Conservation (phyloP, 2,888 invertebrate species). For the Brachyopa scutellaris region DNA sequence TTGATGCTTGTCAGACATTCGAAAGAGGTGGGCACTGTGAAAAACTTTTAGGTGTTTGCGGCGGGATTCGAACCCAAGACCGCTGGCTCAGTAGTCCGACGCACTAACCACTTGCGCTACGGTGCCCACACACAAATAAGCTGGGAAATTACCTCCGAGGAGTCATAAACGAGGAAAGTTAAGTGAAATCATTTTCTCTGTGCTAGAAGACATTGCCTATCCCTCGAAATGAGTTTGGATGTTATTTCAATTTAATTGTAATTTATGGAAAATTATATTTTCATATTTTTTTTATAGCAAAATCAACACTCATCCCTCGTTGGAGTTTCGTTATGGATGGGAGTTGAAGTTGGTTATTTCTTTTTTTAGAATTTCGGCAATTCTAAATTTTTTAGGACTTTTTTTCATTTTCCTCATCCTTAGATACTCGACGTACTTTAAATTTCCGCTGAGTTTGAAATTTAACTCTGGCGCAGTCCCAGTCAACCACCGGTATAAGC, state of each 20-base stretch:
- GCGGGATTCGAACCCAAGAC: no score
- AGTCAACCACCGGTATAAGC: no score
- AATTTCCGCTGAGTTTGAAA: conserved; percentile 46
- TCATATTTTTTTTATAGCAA: conserved; percentile 30
- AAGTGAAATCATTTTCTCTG: conserved; percentile 50
- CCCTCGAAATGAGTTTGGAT: conserved; percentile 35
- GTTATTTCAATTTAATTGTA: conserved; percentile 70
- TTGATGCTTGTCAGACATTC: no score
- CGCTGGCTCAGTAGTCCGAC: no score
- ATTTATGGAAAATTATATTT: conserved; percentile 63
- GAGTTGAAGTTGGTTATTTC: neutral
- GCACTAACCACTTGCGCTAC: no score
- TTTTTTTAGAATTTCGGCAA: conserved; percentile 21
- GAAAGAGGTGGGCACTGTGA: no score
- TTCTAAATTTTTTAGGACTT: conserved; percentile 5
- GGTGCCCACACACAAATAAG: no score
- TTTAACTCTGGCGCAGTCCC: neutral
- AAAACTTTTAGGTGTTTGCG: no score
- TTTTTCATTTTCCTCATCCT: neutral
- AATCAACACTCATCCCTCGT: neutral
- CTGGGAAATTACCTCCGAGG: conserved; percentile 62
- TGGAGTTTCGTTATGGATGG: neutral
- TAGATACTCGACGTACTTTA: conserved; percentile 42
- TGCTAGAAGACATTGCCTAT: conserved; percentile 27
- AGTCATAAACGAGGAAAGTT: conserved; percentile 56